These are phyloP conservation scores for Potamarius usumacintae DNA, from an alignment of 2,113 vertebrate species.

Conservation along the genomic window DNA sequence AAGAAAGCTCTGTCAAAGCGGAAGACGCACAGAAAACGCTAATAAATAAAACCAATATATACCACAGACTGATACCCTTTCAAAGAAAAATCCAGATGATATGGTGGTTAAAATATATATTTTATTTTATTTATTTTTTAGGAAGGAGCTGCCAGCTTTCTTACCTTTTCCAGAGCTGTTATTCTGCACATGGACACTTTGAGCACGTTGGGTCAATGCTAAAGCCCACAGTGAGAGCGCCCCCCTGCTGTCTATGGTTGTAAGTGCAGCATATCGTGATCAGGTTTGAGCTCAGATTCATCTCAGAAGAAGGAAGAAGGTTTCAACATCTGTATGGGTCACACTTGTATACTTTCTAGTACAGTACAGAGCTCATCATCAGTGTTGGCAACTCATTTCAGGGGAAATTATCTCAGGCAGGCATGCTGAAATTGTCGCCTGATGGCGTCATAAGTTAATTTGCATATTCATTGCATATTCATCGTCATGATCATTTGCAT, in stretches of 20 bases:
- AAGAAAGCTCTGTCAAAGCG: not conserved
- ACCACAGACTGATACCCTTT: not conserved
- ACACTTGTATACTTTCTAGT: not conserved
- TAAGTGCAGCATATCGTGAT: not conserved
- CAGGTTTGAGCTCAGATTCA: not conserved
- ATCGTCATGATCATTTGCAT: not conserved
- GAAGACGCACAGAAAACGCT: not conserved
- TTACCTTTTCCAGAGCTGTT: slow-evolving; percentile 49
- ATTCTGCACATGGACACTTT: slow-evolving; percentile 42
- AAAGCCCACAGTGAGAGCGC: slow-evolving; percentile 33
- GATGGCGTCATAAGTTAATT: not conserved
- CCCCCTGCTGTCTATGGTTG: not conserved
- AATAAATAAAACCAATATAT: not conserved
- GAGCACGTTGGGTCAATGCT: slow-evolving; percentile 38
- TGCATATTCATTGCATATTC: too few relatives aligned
- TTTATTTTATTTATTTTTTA: not conserved
- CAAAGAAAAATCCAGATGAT: too few relatives aligned
- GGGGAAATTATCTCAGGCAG: not conserved
- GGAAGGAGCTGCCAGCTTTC: not conserved
- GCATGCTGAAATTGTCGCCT: not conserved
- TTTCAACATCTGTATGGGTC: not conserved
- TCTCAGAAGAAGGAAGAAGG: not conserved
- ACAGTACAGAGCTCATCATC: not conserved
- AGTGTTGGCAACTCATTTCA: not conserved
- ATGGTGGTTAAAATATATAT: not conserved